Percentiles rank a stretch among this genome's conserved stretches.
These are phyloP conservation scores for Neofelis nebulosa DNA, from an alignment of 2,113 vertebrate genomes.

Conservation along the genomic window DNA sequence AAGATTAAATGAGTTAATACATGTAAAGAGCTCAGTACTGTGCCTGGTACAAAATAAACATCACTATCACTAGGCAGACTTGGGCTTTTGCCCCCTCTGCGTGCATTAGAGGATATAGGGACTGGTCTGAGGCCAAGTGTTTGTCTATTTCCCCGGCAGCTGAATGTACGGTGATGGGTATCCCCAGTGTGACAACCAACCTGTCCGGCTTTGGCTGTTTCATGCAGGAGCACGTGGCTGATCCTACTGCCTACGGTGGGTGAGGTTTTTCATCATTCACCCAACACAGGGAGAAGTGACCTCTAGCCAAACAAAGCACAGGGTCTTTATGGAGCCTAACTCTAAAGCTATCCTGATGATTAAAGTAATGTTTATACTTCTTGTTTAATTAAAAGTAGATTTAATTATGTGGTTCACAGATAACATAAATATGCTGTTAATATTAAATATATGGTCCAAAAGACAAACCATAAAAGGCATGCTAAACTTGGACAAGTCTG, in stretches of 20 bases:
- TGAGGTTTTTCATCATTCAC: constrained; percentile 72
- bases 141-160: constrained; percentile 85
- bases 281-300: neutral
- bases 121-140: neutral
- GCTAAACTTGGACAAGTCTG: neutral
- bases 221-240: constrained; percentile 96
- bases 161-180: constrained; percentile 98
- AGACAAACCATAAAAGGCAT: neutral
- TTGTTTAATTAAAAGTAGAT: neutral
- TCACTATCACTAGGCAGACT: rapidly evolving
- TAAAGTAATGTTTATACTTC: neutral
- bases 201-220: constrained; percentile 98
- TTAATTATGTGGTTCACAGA: neutral
- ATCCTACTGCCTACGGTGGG: constrained; percentile 97
- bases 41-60: neutral
- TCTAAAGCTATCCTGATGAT: neutral
- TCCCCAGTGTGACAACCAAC: constrained; percentile 98
- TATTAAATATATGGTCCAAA: neutral
- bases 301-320: neutral
- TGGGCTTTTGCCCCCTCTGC: neutral
- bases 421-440: neutral
- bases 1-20: neutral
- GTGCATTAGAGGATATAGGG: neutral
- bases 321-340: neutral
- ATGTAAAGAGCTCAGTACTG: neutral